Evolutionary conservation across 92 coral and sea anemone species (phyloP).

Genomic region (Epizoanthus rinbou): DNA sequence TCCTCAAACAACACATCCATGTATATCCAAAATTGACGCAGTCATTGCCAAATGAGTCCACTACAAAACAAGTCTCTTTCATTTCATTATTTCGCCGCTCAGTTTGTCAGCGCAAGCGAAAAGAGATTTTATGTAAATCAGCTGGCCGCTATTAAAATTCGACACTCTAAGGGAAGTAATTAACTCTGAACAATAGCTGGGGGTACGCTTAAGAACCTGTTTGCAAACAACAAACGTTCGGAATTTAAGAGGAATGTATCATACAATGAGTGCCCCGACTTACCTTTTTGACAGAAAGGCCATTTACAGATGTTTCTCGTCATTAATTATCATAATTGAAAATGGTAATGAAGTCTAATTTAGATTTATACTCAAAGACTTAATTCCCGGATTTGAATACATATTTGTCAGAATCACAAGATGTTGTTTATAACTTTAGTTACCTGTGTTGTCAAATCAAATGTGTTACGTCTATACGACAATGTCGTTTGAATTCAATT

Average conservation of each 20-base stretch:
- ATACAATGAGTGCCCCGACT: not conserved
- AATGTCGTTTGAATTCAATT: conserved; percentile 15
- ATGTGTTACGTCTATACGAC: conserved; percentile 25
- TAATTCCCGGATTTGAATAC: not conserved
- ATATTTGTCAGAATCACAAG: not conserved
- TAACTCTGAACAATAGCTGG: not conserved
- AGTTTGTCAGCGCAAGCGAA: conserved; percentile 19
- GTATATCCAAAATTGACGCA: not conserved
- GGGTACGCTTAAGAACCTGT: conserved; percentile 15
- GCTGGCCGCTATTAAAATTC: conserved; percentile 20
- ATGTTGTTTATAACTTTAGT: conserved; percentile 5
- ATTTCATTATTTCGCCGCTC: conserved; percentile 14
- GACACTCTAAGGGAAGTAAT: conserved; percentile 23
- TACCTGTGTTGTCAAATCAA: not conserved
- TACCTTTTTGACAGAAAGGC: conserved; percentile 5
- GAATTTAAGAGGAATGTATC: conserved; percentile 10
- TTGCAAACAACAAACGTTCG: conserved; percentile 24
- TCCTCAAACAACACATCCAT: not conserved
- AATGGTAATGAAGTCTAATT: not conserved
- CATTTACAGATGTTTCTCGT: not conserved
- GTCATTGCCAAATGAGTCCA: not conserved
- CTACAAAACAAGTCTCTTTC: not conserved
- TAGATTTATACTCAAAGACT: not conserved
- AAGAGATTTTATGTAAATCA: conserved; percentile 19
- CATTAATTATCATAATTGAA: not conserved